phyloP scores from a whole-genome alignment of 2,113 vertebrate species.

The Tachysurus vachellii region DNA sequence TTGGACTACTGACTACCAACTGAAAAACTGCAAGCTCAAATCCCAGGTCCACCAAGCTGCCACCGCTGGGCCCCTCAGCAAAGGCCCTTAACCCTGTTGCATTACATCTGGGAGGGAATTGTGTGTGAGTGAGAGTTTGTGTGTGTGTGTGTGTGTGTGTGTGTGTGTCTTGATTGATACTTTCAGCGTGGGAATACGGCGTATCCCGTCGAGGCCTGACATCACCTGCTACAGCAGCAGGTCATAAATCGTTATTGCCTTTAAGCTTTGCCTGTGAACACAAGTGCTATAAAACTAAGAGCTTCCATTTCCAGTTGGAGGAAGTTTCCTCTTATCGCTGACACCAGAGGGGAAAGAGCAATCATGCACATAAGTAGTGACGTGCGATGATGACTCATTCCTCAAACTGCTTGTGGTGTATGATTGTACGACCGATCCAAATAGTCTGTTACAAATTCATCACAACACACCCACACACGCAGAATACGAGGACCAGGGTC shows the following conservation, averaged over 20 bases:
- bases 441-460: neutral
- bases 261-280: neutral
- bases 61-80: no score
- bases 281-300: neutral
- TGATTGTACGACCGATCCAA: neutral
- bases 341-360: neutral
- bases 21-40: no score
- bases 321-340: neutral
- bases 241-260: conserved; percentile 4
- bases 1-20: no score
- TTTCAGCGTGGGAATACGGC: neutral
- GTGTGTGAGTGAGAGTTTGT: neutral
- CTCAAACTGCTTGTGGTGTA: conserved; percentile 13
- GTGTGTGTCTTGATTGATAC: neutral
- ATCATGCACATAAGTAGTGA: neutral
- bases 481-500: neutral
- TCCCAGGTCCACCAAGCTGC: no score
- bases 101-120: neutral
- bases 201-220: neutral
- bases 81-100: no score
- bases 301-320: neutral
- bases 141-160: neutral
- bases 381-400: neutral
- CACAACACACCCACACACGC: neutral
- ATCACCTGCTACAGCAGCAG: neutral